Evolutionary conservation across 2,113 vertebrate genomes (phyloP).

Genomic region (Dissostichus mawsoni): DNA sequence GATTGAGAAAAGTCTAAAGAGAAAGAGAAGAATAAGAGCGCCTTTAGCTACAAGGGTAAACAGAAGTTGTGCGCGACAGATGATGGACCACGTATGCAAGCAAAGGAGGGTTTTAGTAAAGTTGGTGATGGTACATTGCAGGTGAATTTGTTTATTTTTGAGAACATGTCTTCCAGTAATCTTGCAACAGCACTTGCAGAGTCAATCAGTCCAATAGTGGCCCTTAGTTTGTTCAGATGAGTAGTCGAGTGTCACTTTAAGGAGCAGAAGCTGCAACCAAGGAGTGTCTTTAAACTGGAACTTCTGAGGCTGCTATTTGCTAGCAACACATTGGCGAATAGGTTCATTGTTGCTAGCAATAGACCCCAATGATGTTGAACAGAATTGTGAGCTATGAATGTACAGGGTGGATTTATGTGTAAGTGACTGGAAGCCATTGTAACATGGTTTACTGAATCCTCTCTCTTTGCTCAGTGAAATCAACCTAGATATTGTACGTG

Average conservation of each 20-base stretch:
- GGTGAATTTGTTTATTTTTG: slow-evolving; percentile 40
- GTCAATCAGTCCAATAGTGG: slow-evolving; percentile 55
- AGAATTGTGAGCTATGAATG: slow-evolving; percentile 71
- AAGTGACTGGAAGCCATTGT: slow-evolving; percentile 35
- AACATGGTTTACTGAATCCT: slow-evolving; percentile 41
- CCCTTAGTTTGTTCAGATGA: slow-evolving; percentile 39
- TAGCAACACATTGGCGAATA: slow-evolving; percentile 36
- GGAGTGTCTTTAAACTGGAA: slow-evolving; percentile 64
- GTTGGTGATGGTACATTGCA: slow-evolving; percentile 52
- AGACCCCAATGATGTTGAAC: slow-evolving; percentile 65
- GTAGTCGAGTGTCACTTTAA: slow-evolving; percentile 30
- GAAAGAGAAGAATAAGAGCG: slow-evolving; percentile 19
- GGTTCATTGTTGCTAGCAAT: slow-evolving; percentile 25
- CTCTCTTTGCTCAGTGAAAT: slow-evolving; percentile 32
- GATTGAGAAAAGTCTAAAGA: slow-evolving; percentile 31
- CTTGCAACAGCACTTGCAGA: slow-evolving; percentile 36
- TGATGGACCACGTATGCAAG: slow-evolving; percentile 12
- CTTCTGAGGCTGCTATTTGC: slow-evolving; percentile 46
- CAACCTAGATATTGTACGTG: slow-evolving; percentile 33
- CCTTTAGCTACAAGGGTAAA: not conserved
- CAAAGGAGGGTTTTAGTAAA: slow-evolving; percentile 48
- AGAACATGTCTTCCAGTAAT: slow-evolving; percentile 68
- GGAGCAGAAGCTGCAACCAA: slow-evolving; percentile 42
- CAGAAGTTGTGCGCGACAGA: not conserved
- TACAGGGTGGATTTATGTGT: slow-evolving; percentile 39